These are phyloP conservation scores for Turritopsis rubra DNA, from an alignment of 30 jellyfish, hydroid and myxozoan genomes.

Conservation along the genomic window DNA sequence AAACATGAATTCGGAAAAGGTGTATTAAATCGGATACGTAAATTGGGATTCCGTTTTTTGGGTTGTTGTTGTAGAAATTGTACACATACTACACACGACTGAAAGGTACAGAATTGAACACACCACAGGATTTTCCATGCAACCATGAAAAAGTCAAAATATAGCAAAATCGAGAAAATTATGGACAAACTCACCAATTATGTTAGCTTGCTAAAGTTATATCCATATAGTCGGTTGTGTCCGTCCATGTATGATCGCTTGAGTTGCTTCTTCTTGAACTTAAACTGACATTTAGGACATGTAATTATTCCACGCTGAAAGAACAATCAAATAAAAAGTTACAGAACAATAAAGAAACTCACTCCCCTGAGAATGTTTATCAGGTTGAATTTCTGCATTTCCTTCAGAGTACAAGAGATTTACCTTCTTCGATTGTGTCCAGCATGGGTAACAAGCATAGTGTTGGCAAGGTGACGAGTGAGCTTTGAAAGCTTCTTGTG, in stretches of 20 bases:
- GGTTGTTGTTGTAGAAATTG: too few relatives aligned
- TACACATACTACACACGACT: too few relatives aligned
- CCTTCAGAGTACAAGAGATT: not conserved
- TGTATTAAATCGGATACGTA: too few relatives aligned
- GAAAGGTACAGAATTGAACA: too few relatives aligned
- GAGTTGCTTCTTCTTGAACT: slow-evolving; percentile 14
- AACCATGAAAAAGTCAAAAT: not conserved
- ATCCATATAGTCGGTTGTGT: slow-evolving; percentile 21
- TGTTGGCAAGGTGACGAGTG: slow-evolving; percentile 29
- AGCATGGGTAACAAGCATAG: slow-evolving; percentile 28
- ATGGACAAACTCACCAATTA: not conserved
- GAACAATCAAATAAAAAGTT: not conserved
- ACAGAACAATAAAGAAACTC: too few relatives aligned
- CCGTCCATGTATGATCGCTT: slow-evolving; percentile 22
- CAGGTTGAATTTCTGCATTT: too few relatives aligned
- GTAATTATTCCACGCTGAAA: slow-evolving; percentile 1
- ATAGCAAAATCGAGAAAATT: not conserved
- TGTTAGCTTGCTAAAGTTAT: slow-evolving; percentile 11
- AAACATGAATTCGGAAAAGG: too few relatives aligned
- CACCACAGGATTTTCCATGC: not conserved
- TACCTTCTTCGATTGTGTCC: slow-evolving; percentile 17
- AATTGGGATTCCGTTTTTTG: too few relatives aligned
- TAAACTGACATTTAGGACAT: slow-evolving; percentile 20
- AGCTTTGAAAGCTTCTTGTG: slow-evolving; percentile 27
- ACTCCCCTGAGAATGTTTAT: too few relatives aligned